Evolutionary conservation across 1,140 invertebrate genomes (phyloP).

Genomic region (Caenorhabditis remanei): DNA sequence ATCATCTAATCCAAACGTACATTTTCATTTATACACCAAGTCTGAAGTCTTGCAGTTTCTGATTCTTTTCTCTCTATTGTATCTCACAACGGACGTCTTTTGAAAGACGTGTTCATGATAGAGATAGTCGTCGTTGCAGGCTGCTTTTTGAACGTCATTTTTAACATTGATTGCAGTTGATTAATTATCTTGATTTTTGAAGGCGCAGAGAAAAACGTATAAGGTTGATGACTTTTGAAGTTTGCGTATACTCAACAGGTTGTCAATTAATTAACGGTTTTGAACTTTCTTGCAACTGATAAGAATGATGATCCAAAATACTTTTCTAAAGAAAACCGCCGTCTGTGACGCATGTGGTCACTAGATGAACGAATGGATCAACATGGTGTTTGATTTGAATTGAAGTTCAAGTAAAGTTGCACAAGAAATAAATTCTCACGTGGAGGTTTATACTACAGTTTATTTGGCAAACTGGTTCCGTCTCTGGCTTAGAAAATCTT

Average conservation of each 20-base stretch:
- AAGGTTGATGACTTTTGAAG: background rate
- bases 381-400: slow-evolving; percentile 43
- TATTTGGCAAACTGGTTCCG: slow-evolving; percentile 16
- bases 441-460: background rate
- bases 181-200: background rate
- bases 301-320: background rate
- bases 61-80: too few species aligned
- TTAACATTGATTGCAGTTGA: background rate
- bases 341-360: slow-evolving; percentile 14
- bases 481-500: background rate
- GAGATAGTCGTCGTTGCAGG: background rate
- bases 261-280: background rate
- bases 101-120: slow-evolving; percentile 18
- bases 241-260: background rate
- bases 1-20: too few species aligned
- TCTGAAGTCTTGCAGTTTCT: too few species aligned
- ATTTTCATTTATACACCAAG: too few species aligned
- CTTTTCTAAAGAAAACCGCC: background rate
- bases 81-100: background rate
- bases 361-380: slow-evolving; percentile 19
- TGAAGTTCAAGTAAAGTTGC: background rate
- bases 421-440: background rate
- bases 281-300: background rate
- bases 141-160: background rate
- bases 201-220: background rate